Conservation (phyloP, 2,888 invertebrate genomes). For the Epistrophe eligans region DNA sequence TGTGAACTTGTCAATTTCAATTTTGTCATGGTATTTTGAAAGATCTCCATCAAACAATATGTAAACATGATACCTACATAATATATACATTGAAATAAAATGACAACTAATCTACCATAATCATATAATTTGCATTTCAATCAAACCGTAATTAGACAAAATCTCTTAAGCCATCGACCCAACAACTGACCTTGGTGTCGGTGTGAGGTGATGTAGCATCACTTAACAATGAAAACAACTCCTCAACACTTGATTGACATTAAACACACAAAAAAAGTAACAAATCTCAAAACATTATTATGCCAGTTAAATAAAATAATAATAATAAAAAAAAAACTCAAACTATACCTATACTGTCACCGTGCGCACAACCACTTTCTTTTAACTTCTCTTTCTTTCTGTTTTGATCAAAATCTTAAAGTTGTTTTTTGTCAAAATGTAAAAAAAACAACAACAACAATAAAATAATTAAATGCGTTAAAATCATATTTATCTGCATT, state of each 20-base stretch:
- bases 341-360: background rate
- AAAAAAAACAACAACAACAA: background rate
- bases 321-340: background rate
- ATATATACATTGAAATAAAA: background rate
- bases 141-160: slow-evolving; percentile 25
- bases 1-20: slow-evolving; percentile 13
- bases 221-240: slow-evolving; percentile 27
- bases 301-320: background rate
- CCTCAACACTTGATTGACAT: slow-evolving; percentile 4
- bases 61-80: background rate
- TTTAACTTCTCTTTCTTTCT: slow-evolving; percentile 20
- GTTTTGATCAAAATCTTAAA: slow-evolving; percentile 1
- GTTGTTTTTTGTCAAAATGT: slow-evolving; percentile 3
- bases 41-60: slow-evolving; percentile 1
- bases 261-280: slow-evolving; percentile 32
- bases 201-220: background rate
- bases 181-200: slow-evolving; percentile 47
- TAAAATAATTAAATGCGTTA: slow-evolving; percentile 27
- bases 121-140: slow-evolving; percentile 43
- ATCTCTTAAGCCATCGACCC: slow-evolving; percentile 29
- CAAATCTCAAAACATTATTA: background rate
- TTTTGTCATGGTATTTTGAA: slow-evolving; percentile 30
- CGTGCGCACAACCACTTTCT: slow-evolving; percentile 48
- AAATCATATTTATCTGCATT: slow-evolving; percentile 16
- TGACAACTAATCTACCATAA: background rate